These are phyloP conservation scores for Meiosimyza platycephala DNA, from an alignment of 2,888 invertebrate genomes.

Conservation along the genomic window DNA sequence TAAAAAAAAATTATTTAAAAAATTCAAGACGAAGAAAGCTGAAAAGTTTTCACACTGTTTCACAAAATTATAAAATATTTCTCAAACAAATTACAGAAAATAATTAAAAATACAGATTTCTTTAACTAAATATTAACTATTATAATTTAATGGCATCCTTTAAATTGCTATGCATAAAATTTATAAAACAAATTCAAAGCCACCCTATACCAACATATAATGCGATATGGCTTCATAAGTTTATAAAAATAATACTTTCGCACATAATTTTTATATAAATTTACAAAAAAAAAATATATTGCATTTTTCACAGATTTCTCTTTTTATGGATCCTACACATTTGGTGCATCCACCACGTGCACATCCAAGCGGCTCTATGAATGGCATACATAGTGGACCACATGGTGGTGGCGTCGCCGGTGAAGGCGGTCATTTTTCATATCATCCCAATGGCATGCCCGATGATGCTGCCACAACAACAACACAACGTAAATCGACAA, in stretches of 20 bases:
- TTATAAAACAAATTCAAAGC: no score
- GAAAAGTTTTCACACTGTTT: no score
- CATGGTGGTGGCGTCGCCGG: conserved; percentile 46
- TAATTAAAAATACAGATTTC: no score
- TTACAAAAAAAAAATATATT: background rate
- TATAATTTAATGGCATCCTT: no score
- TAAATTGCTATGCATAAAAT: no score
- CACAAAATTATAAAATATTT: no score
- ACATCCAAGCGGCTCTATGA: conserved; percentile 67
- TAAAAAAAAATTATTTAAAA: background rate
- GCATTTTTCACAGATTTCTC: conserved; percentile 56
- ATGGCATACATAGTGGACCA: conserved; percentile 55
- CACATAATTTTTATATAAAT: background rate
- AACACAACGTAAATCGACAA: conserved; percentile 64
- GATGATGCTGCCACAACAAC: conserved; percentile 64
- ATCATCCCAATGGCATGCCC: conserved; percentile 57
- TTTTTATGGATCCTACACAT: conserved; percentile 67
- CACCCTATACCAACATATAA: no score
- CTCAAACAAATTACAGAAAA: no score
- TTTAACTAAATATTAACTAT: no score
- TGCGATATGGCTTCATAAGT: no score
- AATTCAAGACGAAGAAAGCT: no score
- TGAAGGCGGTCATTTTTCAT: conserved; percentile 55
- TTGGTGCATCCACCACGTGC: conserved; percentile 67
- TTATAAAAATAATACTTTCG: background rate